Conservation (phyloP, 2,797 vertebrate genomes). For the Falco cherrug region DNA sequence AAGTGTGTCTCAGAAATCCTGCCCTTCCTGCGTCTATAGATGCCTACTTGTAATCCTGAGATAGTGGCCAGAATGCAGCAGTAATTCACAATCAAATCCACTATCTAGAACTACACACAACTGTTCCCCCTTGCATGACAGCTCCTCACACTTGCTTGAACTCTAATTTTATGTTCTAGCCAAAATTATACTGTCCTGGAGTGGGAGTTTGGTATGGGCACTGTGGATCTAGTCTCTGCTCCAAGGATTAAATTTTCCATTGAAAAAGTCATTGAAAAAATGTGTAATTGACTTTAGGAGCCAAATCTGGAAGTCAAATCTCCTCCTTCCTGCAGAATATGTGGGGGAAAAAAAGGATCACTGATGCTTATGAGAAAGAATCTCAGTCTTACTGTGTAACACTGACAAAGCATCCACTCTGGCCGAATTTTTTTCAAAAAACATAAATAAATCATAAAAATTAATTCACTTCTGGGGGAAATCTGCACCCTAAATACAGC, state of each 20-base stretch:
- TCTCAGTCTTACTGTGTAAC: neutral
- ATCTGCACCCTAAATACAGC: neutral
- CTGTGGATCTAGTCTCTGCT: neutral
- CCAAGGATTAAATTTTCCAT: neutral
- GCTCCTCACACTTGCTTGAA: neutral
- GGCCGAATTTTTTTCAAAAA: neutral
- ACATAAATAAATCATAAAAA: neutral
- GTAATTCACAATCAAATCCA: neutral
- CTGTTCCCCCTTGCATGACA: neutral
- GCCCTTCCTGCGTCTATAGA: neutral
- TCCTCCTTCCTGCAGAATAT: neutral
- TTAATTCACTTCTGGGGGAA: neutral
- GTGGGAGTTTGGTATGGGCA: neutral
- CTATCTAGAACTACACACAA: neutral
- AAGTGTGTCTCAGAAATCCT: neutral
- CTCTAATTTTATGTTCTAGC: neutral
- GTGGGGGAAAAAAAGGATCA: neutral
- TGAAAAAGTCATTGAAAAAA: neutral
- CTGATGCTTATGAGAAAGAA: neutral
- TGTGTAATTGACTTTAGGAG: neutral
- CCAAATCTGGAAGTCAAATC: neutral
- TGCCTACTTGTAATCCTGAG: neutral
- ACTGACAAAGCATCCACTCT: neutral
- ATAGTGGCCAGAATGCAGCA: neutral
- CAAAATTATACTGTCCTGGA: neutral